Base-by-base conservation (phyloP, 2,113 vertebrate species). In the Callipepla californica region DNA sequence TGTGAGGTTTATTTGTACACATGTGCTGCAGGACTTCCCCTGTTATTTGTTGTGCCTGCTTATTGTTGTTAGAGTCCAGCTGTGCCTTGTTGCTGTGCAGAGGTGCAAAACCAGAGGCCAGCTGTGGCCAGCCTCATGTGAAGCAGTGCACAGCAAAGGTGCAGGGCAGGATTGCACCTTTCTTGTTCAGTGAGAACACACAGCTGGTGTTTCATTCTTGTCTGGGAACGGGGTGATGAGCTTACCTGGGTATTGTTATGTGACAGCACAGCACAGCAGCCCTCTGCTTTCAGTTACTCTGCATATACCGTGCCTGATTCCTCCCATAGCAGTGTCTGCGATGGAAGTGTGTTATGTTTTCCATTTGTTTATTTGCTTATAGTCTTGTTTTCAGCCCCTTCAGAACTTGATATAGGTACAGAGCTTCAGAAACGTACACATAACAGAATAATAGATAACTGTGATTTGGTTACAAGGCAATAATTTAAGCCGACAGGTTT, bases 401-500 rank as follows among this genome's bases (percentile, higher is more conserved):
- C 51, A 50, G 94, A 95, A 96, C 92, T 84, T 95, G 96, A 92
- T 97, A 90, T 76, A 96, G 91, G 97, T 89, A 74, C 36, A 87
- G 90, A 91, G 92, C 95, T 94, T 95, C 86, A 62, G 90, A 95
- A 97, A 74, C 8, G 42, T 97, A 90, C 95, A 89, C 74, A 47
- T 77, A 94, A 82, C 21, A 3, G 91, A 94, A 81, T 97, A 97
- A 96, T 95, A 97, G 97, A 96, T 97, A 97, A 96, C 92, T 97
- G 95, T 97, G 96, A 97, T 97, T 97, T 97, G 94, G 95, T 93
- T 97, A 95, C 90, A 95, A 96, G 95, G 97, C 97, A 97, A 94
- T 98, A 95, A 97, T 97, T 98, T 97, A 95, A 98, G 95, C 92
- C 65, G 97, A 95, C 97, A 97, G 93, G 87, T 97, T 97, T 97